Evolutionary conservation across 2,113 vertebrate species (phyloP), one percentile per base, ranked within the genome.

Genomic region (Cephalopterus ornatus): DNA sequence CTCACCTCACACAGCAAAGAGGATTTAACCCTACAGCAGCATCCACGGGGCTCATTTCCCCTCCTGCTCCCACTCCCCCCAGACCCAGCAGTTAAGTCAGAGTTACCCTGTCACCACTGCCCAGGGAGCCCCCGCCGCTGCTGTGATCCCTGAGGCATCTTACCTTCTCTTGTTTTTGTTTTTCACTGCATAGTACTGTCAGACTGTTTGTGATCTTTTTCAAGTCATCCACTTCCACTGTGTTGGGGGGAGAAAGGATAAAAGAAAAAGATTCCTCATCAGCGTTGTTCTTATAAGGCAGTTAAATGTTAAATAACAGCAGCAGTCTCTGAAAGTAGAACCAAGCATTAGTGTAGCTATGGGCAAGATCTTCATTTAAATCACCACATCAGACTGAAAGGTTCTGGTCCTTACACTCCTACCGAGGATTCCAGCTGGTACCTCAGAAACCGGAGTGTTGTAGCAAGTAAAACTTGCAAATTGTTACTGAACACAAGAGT

Each of bases 111-210:
- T 14, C 39, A 13, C 27, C 62, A 14, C 27, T 9, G 20, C 17
- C 61, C 26, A 20, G 41, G 55, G 28, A 70, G 28, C 16, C 47
- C 7, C 4, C 8, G 47, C n/a, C 78, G 39, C 35, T n/a, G 13
- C 49, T 30, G n/a, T 47, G 58, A 50, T 4, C 52, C 42, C 76
- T 32, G 32, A 50, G 35, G 13, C 41, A 55, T 23, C 98, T 97
- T 96, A 99, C 99, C 98, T 99, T 99, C 98, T 99, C 99, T 97
- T 99, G 99, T 98, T 99, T 99, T 96, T 99, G 99, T 97, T 99
- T 99, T 98, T 99, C 99, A 98, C 98, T 99, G 98, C 99, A 99
- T 96, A 99, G 98, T 81, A 98, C 99, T 97, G 99, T 98, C 96
- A 99, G 92, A 30, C 99, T 99, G 97, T 98, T 99, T 97, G 98